Conservation (phyloP, 2,888 invertebrate species). For the Calliopum simillimum region DNA sequence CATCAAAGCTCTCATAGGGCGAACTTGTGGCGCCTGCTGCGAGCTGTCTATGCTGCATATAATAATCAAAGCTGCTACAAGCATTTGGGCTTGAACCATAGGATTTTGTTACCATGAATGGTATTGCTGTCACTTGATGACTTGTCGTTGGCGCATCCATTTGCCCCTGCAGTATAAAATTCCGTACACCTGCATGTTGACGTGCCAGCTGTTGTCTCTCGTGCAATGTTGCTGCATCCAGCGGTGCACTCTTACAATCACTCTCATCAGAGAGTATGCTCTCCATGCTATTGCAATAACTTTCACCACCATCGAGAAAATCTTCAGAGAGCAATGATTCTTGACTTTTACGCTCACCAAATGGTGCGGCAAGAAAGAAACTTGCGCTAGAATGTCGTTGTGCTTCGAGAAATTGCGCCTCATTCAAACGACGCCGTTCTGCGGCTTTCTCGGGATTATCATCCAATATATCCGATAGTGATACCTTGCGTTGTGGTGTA, state of each 20-base stretch:
- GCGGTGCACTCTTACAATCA: conserved; percentile 81
- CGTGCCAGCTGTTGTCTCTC: conserved; percentile 62
- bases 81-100: conserved; percentile 76
- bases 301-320: conserved; percentile 69
- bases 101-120: conserved; percentile 69
- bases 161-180: conserved; percentile 60
- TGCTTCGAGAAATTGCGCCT: conserved; percentile 70
- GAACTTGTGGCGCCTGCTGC: conserved; percentile 46
- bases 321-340: conserved; percentile 84
- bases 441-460: conserved; percentile 67
- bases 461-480: conserved; percentile 70
- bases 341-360: conserved; percentile 74
- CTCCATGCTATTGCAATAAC: conserved; percentile 82
- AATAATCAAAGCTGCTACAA: conserved; percentile 70
- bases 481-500: conserved; percentile 69
- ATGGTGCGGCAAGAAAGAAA: conserved; percentile 75
- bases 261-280: conserved; percentile 85
- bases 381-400: conserved; percentile 81
- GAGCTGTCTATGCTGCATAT: conserved; percentile 65
- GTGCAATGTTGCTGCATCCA: conserved; percentile 74
- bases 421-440: conserved; percentile 51
- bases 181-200: conserved; percentile 60
- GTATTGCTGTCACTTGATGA: conserved; percentile 67
- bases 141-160: conserved; percentile 36
- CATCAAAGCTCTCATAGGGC: conserved; percentile 67